A percentile compares a stretch with the other conserved stretches of the same genome.
phyloP scores from a whole-genome alignment of 2,113 vertebrate species.

The Rallus limicola region DNA sequence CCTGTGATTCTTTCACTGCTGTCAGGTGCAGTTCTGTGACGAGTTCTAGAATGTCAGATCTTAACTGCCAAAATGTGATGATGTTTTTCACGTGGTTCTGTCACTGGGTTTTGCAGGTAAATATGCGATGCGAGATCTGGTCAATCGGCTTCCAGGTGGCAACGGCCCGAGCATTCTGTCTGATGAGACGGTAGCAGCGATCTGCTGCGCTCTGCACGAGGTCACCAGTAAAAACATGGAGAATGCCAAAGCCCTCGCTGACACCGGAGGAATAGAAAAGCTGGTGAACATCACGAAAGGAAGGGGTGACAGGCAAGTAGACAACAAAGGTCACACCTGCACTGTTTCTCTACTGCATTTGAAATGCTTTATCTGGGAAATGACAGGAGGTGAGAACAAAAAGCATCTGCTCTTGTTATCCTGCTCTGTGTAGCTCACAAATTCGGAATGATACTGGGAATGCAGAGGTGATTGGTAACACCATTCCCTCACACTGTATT shows the following conservation, averaged over 20 bases:
- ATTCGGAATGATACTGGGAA: background rate
- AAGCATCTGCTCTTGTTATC: background rate
- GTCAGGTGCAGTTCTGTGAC: background rate
- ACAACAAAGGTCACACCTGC: background rate
- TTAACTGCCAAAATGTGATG: background rate
- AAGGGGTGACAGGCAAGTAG: slow-evolving; percentile 90
- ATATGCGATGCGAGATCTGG: slow-evolving; percentile 96
- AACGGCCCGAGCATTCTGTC: slow-evolving; percentile 85
- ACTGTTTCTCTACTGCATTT: background rate
- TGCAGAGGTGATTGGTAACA: fast-evolving
- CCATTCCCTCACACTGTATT: background rate
- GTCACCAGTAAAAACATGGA: slow-evolving; percentile 99
- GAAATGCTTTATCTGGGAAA: background rate
- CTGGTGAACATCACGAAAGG: slow-evolving; percentile 98
- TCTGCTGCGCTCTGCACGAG: slow-evolving; percentile 97
- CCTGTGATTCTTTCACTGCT: background rate
- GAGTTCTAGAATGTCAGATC: background rate
- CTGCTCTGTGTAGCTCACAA: background rate
- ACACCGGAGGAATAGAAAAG: slow-evolving; percentile 95
- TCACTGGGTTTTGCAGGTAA: slow-evolving; percentile 81
- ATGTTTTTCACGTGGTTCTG: background rate
- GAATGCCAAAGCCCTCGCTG: slow-evolving; percentile 95
- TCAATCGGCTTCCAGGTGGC: slow-evolving; percentile 92
- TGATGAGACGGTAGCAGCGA: slow-evolving; percentile 92
- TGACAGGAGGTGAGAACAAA: no score